Conservation (phyloP, 2,888 invertebrate species). For the Acholoe squamosa region DNA sequence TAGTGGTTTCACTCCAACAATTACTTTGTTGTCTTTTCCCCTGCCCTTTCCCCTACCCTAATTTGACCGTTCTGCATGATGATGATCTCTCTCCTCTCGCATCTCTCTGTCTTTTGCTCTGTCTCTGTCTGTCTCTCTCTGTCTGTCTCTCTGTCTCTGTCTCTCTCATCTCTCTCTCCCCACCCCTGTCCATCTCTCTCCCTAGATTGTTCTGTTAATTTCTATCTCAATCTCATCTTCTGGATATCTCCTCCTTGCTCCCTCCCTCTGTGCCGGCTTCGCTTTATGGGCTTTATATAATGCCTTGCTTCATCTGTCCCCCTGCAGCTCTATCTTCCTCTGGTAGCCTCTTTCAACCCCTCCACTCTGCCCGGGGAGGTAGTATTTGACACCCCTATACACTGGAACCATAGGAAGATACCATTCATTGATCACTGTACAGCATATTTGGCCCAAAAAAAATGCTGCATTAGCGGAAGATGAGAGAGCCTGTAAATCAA, state of each 20-base stretch:
- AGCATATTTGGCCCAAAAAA: neutral
- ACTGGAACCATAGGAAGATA: neutral
- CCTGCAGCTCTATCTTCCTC: neutral
- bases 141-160: neutral
- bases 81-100: neutral
- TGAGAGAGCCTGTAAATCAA: neutral
- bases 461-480: constrained; percentile 4
- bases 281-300: too few species aligned
- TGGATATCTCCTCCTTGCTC: too few species aligned
- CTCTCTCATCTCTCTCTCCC: neutral
- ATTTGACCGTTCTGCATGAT: neutral
- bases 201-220: neutral
- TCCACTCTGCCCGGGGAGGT: neutral
- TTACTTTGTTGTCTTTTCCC: neutral
- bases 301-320: neutral
- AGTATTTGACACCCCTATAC: neutral
- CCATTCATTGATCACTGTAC: neutral
- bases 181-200: too few species aligned
- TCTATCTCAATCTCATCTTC: neutral
- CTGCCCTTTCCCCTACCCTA: neutral
- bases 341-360: too few species aligned
- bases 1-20: too few species aligned
- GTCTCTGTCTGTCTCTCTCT: neutral
- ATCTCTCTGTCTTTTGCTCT: neutral
- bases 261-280: too few species aligned